A percentile compares a stretch with the other conserved stretches of the same genome.
phyloP scores from a whole-genome alignment of 2,113 vertebrate genomes.

The Sinocyclocheilus maitianheensis region DNA sequence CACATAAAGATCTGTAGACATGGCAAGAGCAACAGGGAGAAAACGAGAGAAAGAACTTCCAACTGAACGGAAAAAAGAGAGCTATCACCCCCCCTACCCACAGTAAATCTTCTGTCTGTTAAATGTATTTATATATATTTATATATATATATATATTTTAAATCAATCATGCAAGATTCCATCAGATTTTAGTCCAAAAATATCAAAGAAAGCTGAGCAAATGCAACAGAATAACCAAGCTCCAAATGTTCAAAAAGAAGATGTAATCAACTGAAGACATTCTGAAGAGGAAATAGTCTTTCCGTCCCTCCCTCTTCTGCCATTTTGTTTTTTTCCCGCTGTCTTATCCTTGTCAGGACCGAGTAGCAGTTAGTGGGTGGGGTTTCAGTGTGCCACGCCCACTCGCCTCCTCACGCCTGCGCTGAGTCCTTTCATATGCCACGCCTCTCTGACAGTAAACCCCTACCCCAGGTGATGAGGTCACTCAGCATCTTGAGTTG shows the following conservation, averaged over 20 bases:
- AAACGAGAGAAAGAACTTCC: conserved; percentile 70
- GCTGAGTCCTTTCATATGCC: conserved; percentile 50
- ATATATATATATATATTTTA: conserved; percentile 24
- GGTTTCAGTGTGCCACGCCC: conserved; percentile 20
- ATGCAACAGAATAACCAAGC: conserved; percentile 80
- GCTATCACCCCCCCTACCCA: conserved; percentile 66
- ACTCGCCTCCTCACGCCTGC: conserved; percentile 51
- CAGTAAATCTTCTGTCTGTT: conserved; percentile 61
- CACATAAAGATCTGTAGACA: conserved; percentile 48
- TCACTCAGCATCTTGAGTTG: conserved; percentile 73
- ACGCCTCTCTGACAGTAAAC: conserved; percentile 36
- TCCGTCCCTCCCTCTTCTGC: conserved; percentile 42
- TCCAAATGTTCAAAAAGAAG: conserved; percentile 69
- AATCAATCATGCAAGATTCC: conserved; percentile 80
- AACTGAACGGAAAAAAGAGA: conserved; percentile 61
- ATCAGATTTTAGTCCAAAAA: conserved; percentile 74
- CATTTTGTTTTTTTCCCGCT: conserved; percentile 42
- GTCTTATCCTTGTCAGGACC: conserved; percentile 64
- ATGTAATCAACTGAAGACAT: conserved; percentile 76
- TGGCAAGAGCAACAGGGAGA: conserved; percentile 54
- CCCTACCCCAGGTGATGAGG: conserved; percentile 70
- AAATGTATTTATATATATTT: conserved; percentile 19
- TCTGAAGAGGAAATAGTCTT: conserved; percentile 77
- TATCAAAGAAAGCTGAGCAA: conserved; percentile 76
- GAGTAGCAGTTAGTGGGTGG: conserved; percentile 30